Percentiles rank a stretch among this genome's conserved stretches.
Conservation (phyloP, 2,113 vertebrate genomes). For the Chaetorhynchus papuensis region DNA sequence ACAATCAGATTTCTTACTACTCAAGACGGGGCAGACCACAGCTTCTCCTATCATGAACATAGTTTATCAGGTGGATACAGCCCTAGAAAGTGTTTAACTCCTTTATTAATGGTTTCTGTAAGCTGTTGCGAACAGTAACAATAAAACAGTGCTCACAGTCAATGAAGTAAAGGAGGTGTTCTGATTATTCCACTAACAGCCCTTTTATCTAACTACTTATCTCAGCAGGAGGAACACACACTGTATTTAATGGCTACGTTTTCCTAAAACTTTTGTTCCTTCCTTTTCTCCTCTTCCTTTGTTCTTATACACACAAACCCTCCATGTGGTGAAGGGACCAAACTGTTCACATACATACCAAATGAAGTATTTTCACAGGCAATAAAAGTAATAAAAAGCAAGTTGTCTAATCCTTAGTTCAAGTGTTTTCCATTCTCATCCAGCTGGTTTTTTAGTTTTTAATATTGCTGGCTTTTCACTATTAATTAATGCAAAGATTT, state of each 20-base stretch:
- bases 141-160: background rate
- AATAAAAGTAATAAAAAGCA: conserved; percentile 39
- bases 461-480: background rate
- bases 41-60: background rate
- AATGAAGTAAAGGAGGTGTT: background rate
- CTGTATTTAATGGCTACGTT: background rate
- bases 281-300: background rate
- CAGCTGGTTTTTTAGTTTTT: background rate
- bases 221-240: background rate
- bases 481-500: background rate
- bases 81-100: background rate
- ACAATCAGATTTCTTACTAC: background rate
- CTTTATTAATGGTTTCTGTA: background rate
- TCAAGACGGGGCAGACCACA: background rate
- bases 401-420: conserved; percentile 38
- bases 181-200: background rate
- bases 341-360: conserved; percentile 45
- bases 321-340: conserved; percentile 35
- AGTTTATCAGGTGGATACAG: background rate
- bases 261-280: background rate
- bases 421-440: conserved; percentile 12
- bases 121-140: background rate
- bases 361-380: conserved; percentile 51
- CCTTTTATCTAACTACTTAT: conserved; percentile 20
- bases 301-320: background rate